Evolutionary conservation across 2,797 vertebrate genomes (phyloP), one percentile per base, ranked within the genome.

Genomic region (Rhabdomys pumilio): DNA sequence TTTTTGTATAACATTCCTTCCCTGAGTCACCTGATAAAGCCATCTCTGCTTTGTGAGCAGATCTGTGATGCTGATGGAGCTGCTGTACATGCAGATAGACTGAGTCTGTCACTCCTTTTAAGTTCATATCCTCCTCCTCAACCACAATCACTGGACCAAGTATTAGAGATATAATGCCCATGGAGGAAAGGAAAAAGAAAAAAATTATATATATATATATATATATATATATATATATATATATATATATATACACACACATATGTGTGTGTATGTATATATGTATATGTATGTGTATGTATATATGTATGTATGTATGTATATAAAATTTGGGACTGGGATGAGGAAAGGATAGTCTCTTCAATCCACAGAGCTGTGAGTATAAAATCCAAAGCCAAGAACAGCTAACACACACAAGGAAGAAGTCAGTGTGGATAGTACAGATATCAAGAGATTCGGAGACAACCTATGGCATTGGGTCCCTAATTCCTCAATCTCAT

Each of bases 361-460:
- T 63, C 34, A 76, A 47, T 76, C 11, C 2, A 7, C 2, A 84
- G 14, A 84, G 8, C 50, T 86, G 2, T 34, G 61, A 83, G 22
- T 63, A 83, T 59, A 14, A 7, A 50, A 9, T 19, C 8, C 4
- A 76, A 59, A 20, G 29, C 34, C 29, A 47, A 31, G 55, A 61
- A 61, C 55, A 63, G 65, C 44, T 53, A 79, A 34, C 22, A 53
- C 2, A 41, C 0, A 61, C 7, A 75, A 29, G 55, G 31, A 34
- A 87, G 31, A 17, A 44, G 65, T 24, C 31, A 55, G 3, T 26
- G 34, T 55, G 7, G 3, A 3, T n/a, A 3, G 5, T 50, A 26
- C 0, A 41, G 2, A 65, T 2, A 15, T 0, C 17, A 15, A 50
- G 61, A 85, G 10, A 53, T 55, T 44, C 59, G 75, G 55, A 82